phyloP scores from a whole-genome alignment of 2,797 vertebrate genomes.

The Parambassis ranga region DNA sequence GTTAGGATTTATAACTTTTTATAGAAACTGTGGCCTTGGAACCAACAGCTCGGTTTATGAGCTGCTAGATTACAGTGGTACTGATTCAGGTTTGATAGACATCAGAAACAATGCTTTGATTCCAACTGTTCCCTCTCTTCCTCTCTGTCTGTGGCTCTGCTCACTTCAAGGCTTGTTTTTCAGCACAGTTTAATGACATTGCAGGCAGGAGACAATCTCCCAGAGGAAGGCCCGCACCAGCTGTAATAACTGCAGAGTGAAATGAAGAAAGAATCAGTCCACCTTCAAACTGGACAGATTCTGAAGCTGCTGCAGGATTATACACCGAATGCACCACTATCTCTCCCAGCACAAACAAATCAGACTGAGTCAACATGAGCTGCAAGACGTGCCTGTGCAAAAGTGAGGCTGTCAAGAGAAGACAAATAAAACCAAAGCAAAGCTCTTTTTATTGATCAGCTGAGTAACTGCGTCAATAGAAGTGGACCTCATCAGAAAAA shows the following conservation, averaged over 20 bases:
- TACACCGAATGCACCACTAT: not conserved
- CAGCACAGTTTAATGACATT: constrained; percentile 21
- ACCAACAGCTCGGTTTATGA: constrained; percentile 11
- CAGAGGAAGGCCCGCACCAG: not conserved
- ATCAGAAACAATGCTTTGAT: not conserved
- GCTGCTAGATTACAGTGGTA: not conserved
- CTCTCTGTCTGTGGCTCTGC: not conserved
- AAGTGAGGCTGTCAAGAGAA: too few species aligned
- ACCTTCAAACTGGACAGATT: not conserved
- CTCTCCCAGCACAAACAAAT: not conserved
- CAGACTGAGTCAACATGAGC: not conserved
- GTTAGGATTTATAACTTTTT: constrained; percentile 9
- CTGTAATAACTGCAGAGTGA: constrained; percentile 1
- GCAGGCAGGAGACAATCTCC: not conserved
- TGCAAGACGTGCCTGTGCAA: not conserved
- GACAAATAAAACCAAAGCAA: not conserved
- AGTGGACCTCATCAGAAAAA: too few species aligned
- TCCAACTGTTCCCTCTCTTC: not conserved
- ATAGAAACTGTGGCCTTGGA: constrained; percentile 12
- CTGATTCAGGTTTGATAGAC: not conserved
- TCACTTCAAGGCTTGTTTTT: too few species aligned
- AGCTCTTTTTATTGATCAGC: not conserved
- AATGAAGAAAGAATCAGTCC: not conserved
- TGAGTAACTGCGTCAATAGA: too few species aligned
- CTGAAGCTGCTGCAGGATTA: not conserved